Base-by-base conservation (phyloP, 2,888 invertebrate genomes). In the Ophioninae sp. region DNA sequence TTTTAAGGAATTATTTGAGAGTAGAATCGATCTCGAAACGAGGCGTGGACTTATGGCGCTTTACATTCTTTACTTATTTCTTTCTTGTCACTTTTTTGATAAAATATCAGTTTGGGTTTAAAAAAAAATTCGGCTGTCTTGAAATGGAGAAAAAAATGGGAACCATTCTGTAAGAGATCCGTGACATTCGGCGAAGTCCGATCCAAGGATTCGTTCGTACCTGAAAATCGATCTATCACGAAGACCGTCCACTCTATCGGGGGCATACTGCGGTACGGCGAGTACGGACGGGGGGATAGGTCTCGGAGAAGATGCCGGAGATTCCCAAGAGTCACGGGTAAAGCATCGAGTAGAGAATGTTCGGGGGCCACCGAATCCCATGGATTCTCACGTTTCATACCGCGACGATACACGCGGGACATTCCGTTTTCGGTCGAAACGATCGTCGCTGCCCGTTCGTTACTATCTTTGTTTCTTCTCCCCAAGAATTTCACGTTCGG, bases 381-480 rank as follows among this genome's bases (percentile, higher is more conserved):
- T 65, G 69, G 41, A 82, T 79, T 74, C 69, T 67, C 44, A 59
- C 65, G n/a, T 72, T 72, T 72, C 59, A 77, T 72, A 61, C 39
- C 20, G 13, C 44, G 44, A 44, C 44, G 59, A 61, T 72, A 44
- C 13, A 62, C 30, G 50, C 20, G 17, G 21, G 23, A 67, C 64
- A 50, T 37, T 62, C 64, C 30, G 23, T 59, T 39, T 69, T 69
- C 10, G 39, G 20, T 41, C 6, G 20, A 61, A 72, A 21, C 44
- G 8, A 44, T 44, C 10, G 44, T 44, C 44, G 44, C 44, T 13
- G 44, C 44, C 13, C 44, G 44, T 7, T 44, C 10, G 44, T 44
- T 44, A 44, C 44, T 44, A 10, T 44, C 13, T 10, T 10, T 44
- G 0, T 10, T 10, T 3, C 10, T 44, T 8, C 8, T 10, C 10